Evolutionary conservation across 53 echinoderm and acorn worm species (phyloP).

Genomic region (Astropecten irregularis): DNA sequence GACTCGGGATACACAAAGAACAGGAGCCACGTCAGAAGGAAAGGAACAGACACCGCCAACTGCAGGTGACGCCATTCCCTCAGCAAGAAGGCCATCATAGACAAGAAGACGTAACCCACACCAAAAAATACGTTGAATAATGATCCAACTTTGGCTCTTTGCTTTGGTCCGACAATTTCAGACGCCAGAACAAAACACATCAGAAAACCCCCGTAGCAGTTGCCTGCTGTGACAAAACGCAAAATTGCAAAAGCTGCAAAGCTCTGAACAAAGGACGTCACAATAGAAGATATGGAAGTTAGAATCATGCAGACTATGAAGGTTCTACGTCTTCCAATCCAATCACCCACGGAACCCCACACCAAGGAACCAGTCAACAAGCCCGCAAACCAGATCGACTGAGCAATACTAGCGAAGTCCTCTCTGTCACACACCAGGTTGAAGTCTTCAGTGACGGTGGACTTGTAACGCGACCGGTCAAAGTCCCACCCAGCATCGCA

Average conservation of each 20-base stretch:
- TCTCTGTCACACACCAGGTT: constrained; percentile 49
- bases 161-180: constrained; percentile 1
- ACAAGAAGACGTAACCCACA: neutral
- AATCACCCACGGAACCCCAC: constrained; percentile 46
- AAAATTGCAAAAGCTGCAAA: neutral
- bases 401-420: constrained; percentile 33
- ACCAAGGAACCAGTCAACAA: constrained; percentile 42
- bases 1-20: neutral
- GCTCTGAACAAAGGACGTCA: neutral
- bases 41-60: neutral
- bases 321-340: constrained; percentile 16
- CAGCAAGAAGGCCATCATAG: neutral
- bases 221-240: constrained; percentile 17
- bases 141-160: neutral
- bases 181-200: constrained; percentile 1
- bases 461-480: constrained; percentile 49
- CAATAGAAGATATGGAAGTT: neutral
- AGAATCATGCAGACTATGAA: neutral
- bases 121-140: neutral
- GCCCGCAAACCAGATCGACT: constrained; percentile 58
- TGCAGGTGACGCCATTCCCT: constrained; percentile 18
- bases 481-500: constrained; percentile 68
- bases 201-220: neutral
- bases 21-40: neutral
- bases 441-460: constrained; percentile 55